phyloP scores from a whole-genome alignment of 1,140 invertebrate species.

The Vollenhovia emeryi region DNA sequence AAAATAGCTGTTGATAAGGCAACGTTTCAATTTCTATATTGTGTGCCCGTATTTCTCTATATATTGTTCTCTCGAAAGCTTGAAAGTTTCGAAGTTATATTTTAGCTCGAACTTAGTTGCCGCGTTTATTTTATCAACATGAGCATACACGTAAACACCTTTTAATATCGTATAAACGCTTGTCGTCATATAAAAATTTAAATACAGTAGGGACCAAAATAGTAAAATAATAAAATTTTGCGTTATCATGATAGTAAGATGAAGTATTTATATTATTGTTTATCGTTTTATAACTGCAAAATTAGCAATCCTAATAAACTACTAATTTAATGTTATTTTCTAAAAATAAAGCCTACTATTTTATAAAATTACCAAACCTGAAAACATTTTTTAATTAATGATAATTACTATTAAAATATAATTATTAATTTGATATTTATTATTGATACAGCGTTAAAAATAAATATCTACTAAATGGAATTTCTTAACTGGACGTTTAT shows the following conservation, averaged over 20 bases:
- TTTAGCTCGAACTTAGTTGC: background rate
- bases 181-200: background rate
- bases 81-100: background rate
- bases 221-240: no score
- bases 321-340: background rate
- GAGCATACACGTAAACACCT: background rate
- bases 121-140: background rate
- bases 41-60: background rate
- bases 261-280: background rate
- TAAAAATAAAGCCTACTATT: background rate
- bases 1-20: background rate
- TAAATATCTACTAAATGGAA: background rate
- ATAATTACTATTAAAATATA: background rate
- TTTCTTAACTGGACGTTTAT: background rate
- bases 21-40: background rate
- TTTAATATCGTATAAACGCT: background rate
- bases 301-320: background rate
- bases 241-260: background rate
- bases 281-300: background rate
- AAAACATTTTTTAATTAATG: background rate
- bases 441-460: background rate
- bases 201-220: background rate
- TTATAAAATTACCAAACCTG: background rate
- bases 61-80: slow-evolving; percentile 9
- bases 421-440: background rate